Conservation (phyloP, 2,888 invertebrate species). For the Tenodera sinensis region DNA sequence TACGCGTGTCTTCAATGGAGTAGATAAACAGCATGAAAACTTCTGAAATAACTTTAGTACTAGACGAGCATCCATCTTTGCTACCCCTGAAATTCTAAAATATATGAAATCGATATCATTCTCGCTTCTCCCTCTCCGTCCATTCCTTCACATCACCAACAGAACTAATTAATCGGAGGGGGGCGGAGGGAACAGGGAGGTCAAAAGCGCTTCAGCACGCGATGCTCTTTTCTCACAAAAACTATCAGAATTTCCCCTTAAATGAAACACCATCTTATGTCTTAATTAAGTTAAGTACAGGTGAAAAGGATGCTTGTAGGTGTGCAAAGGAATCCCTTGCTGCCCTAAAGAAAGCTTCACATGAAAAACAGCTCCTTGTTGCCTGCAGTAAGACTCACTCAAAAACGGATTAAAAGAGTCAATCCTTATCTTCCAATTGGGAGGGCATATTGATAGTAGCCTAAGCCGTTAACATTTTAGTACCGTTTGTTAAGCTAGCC, state of each 20-base stretch:
- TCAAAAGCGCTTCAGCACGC: background rate
- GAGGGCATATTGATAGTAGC: too few species aligned
- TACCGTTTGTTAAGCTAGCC: too few species aligned
- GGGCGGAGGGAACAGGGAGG: background rate
- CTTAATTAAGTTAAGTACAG: slow-evolving; percentile 7
- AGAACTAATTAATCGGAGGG: slow-evolving; percentile 21
- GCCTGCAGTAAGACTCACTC: too few species aligned
- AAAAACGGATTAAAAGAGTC: too few species aligned
- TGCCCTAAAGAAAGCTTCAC: background rate
- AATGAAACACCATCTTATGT: background rate
- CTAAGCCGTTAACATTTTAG: too few species aligned
- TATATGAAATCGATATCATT: slow-evolving; percentile 26
- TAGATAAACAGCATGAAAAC: too few species aligned
- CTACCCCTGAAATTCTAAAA: slow-evolving; percentile 14
- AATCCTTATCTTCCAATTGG: too few species aligned
- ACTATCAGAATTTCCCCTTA: slow-evolving; percentile 1
- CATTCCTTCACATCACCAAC: background rate
- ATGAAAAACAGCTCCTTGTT: background rate
- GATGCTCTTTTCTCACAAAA: background rate
- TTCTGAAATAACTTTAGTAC: too few species aligned
- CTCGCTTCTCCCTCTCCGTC: background rate
- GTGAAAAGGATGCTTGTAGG: background rate
- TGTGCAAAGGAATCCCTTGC: background rate
- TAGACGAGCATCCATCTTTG: background rate
- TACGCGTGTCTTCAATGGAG: too few species aligned